Evolutionary conservation across 1,140 invertebrate species (phyloP), one percentile per base, ranked within the genome.

Genomic region (Aphidius gifuensis): DNA sequence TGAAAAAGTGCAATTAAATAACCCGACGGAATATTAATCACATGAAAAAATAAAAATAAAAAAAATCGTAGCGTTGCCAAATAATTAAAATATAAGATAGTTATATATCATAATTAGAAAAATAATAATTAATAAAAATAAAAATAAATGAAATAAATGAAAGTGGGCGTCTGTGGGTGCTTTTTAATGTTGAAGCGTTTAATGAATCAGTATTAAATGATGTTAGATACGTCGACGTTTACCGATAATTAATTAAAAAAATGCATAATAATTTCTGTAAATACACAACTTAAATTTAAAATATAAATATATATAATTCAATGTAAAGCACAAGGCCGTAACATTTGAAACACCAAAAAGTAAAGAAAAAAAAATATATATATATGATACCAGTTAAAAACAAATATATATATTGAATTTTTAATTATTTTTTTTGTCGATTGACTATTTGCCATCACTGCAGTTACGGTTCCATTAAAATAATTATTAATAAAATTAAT

Each of bases 1-100:
- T 16, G 56, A 61, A 61, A 62, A 66, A 66, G 65, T 66, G 62
- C 65, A 64, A 66, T 66, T 66, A 66, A 66, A 64, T 43, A 58
- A 56, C 21, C 57, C 59, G 50, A 43, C 61, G 53, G 58, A 58
- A 58, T 58, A 60, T 50, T 57, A 50, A 60, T 40, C 47, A 58
- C 54, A 60, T 58, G 55, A 47, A 57, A 62, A n/a, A 49, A 9
- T 6, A 49, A n/a, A 23, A 7, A 49, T 49, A 49, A n/a, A 49
- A n/a, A 49, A 39, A 62, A 49, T 43, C 16, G 39, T 66, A 66
- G 55, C 61, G 65, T 66, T 66, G 65, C 65, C 65, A 66, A 66
- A 66, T 64, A 66, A 64, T 61, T 61, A 61, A 16, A 16, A 61
- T 43, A 61, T 64, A 62, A 55, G 59, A 39, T 47, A 51, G 50